phyloP scores from a whole-genome alignment of 2,888 invertebrate genomes.

The Drosophila macrospina region DNA sequence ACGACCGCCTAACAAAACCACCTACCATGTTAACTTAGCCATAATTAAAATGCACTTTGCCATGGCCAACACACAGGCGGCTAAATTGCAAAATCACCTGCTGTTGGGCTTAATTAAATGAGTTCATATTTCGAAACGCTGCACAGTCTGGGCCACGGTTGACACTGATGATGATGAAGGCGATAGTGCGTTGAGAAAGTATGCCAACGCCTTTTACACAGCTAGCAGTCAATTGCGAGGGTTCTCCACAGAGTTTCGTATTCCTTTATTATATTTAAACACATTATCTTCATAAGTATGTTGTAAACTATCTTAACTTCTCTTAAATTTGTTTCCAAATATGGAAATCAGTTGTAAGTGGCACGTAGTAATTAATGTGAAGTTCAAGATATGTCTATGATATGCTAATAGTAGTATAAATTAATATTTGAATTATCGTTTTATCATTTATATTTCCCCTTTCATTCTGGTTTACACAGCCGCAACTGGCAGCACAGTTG shows the following conservation, averaged over 20 bases:
- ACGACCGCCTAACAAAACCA: constrained; percentile 14
- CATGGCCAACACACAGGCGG: constrained; percentile 28
- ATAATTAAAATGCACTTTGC: constrained; percentile 75
- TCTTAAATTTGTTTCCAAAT: too few species aligned
- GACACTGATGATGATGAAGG: constrained; percentile 19
- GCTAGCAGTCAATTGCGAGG: background rate
- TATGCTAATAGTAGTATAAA: too few species aligned
- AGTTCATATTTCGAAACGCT: constrained; percentile 46
- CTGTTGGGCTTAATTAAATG: constrained; percentile 59
- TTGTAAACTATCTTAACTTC: too few species aligned
- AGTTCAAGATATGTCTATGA: too few species aligned
- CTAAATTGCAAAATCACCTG: constrained; percentile 53
- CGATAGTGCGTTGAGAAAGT: constrained; percentile 67
- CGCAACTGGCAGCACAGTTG: constrained; percentile 86
- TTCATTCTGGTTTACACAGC: constrained; percentile 54
- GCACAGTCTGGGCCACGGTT: background rate
- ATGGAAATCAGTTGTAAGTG: too few species aligned
- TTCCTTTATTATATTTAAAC: background rate
- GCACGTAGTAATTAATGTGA: too few species aligned
- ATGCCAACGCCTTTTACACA: constrained; percentile 46
- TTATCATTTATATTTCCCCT: background rate
- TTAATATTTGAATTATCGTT: too few species aligned
- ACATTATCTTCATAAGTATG: too few species aligned
- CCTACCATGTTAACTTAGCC: constrained; percentile 50
- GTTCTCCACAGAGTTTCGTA: background rate